Percentiles rank a stretch among this genome's conserved stretches.
phyloP scores from a whole-genome alignment of 2,888 invertebrate species.

The Clostera curtula region DNA sequence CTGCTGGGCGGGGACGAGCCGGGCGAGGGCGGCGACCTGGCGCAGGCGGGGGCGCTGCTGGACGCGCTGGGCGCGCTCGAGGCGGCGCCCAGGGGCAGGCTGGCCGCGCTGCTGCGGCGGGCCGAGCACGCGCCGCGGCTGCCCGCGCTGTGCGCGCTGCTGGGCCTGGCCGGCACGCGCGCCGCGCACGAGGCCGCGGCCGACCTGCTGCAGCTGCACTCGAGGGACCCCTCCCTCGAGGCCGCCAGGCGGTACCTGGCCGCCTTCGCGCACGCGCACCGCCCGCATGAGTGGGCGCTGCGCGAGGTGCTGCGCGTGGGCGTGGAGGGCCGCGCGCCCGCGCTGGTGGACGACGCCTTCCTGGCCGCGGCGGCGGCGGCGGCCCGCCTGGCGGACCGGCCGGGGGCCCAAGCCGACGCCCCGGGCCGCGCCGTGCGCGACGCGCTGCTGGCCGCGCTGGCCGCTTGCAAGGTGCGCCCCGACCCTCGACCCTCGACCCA shows the following conservation, averaged over 20 bases:
- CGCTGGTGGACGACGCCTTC: slow-evolving; percentile 22
- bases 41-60: slow-evolving; percentile 5
- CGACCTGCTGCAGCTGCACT: slow-evolving; percentile 31
- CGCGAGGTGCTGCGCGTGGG: slow-evolving; percentile 26
- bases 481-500: not conserved
- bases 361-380: slow-evolving; percentile 25
- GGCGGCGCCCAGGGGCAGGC: slow-evolving; percentile 6
- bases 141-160: slow-evolving; percentile 25
- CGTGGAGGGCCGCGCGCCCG: slow-evolving; percentile 21
- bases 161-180: slow-evolving; percentile 34
- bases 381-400: slow-evolving; percentile 4
- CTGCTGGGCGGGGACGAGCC: slow-evolving; percentile 2
- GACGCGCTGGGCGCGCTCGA: slow-evolving; percentile 6
- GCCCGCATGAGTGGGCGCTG: slow-evolving; percentile 19
- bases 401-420: slow-evolving; percentile 4
- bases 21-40: slow-evolving; percentile 2
- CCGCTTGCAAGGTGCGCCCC: slow-evolving; percentile 21
- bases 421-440: slow-evolving; percentile 8
- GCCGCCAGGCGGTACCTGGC: slow-evolving; percentile 26
- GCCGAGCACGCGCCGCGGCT: slow-evolving; percentile 3
- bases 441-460: slow-evolving; percentile 15
- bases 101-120: not conserved
- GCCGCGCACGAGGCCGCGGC: slow-evolving; percentile 31
- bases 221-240: slow-evolving; percentile 17
- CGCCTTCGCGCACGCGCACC: slow-evolving; percentile 21